Evolutionary conservation across 1,140 invertebrate genomes (phyloP), one percentile per base, ranked within the genome.

Genomic region (Drosophila parabipectinata): DNA sequence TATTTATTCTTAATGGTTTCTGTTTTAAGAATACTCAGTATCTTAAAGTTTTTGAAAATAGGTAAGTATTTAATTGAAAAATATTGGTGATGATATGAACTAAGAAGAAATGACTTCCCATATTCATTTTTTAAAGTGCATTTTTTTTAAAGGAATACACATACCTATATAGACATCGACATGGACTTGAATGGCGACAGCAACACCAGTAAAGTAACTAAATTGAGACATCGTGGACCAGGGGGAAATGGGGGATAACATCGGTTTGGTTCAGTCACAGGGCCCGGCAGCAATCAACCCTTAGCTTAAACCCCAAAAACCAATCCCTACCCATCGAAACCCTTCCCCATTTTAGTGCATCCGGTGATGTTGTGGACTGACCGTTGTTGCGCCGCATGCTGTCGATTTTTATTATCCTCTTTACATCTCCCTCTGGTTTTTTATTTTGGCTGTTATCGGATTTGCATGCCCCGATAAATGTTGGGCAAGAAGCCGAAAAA

Each of bases 231-330:
- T 76, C 64, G 21, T 66, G 59, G 24, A 68, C 58, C 51, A 55
- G 72, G 58, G 62, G 28, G 9, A 28, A 54, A 9, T 14, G 48
- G 30, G 6, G 44, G 24, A 51, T 58, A 45, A 50, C 39, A 37
- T 39, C 18, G 48, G 30, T 14, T 55, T 32, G 28, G 28, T 14
- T 45, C 37, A 14, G 48, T 44, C 53, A 44, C 15, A 24, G 34
- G 54, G 45, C 44, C 50, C 32, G 56, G 54, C 54, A 80, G 72
- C 80, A 77, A 80, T 85, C 80, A 84, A 77, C 81, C 64, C 72
- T 58, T 64, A 44, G 56, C 61, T 34, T 60, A 28, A 28, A 9
- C 6, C 14, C 28, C 14, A 50, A 39, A 58, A 15, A 15, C 24
- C 47, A 7, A 48, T 30, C 10, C 32, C 55, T n/a, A 37, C 34